Evolutionary conservation across 2,797 vertebrate species (phyloP).

Genomic region (Nyctalus aviator): DNA sequence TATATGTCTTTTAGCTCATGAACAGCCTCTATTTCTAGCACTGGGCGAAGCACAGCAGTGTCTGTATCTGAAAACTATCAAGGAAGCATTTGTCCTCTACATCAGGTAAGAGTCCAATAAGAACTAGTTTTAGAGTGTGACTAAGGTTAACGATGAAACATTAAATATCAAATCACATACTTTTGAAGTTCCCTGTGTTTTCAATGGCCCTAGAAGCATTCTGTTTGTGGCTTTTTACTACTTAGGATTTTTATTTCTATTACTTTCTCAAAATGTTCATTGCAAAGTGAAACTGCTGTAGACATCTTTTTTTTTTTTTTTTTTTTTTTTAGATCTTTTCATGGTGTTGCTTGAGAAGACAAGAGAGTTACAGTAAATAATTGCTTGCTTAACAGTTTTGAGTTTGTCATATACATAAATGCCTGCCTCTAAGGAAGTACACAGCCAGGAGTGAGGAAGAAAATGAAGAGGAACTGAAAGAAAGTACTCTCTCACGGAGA

Average conservation of each 20-base stretch:
- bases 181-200: not conserved
- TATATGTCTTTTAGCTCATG: not conserved
- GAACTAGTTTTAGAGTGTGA: not conserved
- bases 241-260: not conserved
- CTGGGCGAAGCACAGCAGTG: not conserved
- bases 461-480: slow-evolving; percentile 59
- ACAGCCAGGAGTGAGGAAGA: slow-evolving; percentile 35
- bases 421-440: slow-evolving; percentile 3
- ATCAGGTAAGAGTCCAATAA: not conserved
- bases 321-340: not conserved
- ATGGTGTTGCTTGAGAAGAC: not conserved
- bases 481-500: not conserved
- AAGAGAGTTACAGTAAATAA: not conserved
- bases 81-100: not conserved
- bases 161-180: not conserved
- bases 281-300: not conserved
- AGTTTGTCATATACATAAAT: not conserved
- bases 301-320: not conserved
- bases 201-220: not conserved
- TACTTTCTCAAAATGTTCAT: slow-evolving; percentile 13
- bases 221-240: not conserved
- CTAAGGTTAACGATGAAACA: not conserved
- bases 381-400: slow-evolving; percentile 19
- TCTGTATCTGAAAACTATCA: not conserved
- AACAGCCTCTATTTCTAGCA: not conserved